Evolutionary conservation across 2,113 vertebrate species (phyloP).

Genomic region (Regulus satrapa): DNA sequence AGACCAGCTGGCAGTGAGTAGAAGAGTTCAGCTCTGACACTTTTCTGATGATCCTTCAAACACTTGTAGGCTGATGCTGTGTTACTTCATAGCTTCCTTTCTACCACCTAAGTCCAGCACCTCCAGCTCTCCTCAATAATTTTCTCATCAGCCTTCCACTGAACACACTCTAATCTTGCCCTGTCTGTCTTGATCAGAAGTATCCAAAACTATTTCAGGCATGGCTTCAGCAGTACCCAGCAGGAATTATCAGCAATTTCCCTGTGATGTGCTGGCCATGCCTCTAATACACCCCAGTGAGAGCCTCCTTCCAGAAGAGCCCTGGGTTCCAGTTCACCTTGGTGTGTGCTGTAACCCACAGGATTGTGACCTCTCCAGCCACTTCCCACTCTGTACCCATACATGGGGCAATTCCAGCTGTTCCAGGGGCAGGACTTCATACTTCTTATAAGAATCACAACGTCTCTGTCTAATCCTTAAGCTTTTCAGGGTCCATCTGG

Average conservation of each 20-base stretch:
- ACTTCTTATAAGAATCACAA: background rate
- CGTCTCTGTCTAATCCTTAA: background rate
- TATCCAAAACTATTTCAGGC: background rate
- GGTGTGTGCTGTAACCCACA: background rate
- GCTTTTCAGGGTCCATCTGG: background rate
- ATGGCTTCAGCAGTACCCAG: background rate
- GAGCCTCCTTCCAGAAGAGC: background rate
- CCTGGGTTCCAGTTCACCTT: fast-evolving
- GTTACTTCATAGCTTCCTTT: background rate
- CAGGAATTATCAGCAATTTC: background rate
- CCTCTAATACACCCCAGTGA: background rate
- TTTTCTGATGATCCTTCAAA: background rate
- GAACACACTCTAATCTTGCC: background rate
- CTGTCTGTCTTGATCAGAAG: background rate
- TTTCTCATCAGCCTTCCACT: background rate
- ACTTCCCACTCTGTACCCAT: background rate
- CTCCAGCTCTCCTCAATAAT: background rate
- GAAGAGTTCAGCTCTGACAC: background rate
- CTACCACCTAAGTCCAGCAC: background rate
- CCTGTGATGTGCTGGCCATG: background rate
- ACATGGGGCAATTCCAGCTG: background rate
- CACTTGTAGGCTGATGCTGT: background rate
- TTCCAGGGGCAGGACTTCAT: background rate
- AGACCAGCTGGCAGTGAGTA: background rate
- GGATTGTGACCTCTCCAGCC: background rate